phyloP scores from a whole-genome alignment of 2,113 vertebrate species.

The Pica pica region DNA sequence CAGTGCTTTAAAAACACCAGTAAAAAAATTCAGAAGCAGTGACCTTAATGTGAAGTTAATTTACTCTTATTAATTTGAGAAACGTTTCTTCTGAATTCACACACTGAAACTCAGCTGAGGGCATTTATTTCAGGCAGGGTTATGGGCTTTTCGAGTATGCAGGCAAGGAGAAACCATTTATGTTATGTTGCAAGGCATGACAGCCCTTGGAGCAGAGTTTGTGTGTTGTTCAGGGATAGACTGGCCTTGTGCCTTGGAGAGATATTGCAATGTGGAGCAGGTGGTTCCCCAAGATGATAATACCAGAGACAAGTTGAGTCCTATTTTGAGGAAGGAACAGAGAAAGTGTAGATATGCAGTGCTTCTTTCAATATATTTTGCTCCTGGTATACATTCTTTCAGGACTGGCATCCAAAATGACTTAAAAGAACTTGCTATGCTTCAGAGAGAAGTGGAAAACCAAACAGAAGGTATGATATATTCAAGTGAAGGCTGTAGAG shows the following conservation, averaged over 20 bases:
- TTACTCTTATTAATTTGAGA: slow-evolving; percentile 1
- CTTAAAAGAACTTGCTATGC: neutral
- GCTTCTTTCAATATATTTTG: neutral
- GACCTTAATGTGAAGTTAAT: slow-evolving; percentile 9
- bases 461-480: neutral
- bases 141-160: neutral
- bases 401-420: neutral
- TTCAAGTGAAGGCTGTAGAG: neutral
- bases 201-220: neutral
- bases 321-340: neutral
- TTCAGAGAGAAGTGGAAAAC: neutral
- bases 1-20: neutral
- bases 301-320: neutral
- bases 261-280: neutral
- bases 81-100: neutral
- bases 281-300: neutral
- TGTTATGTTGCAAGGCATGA: rapidly evolving
- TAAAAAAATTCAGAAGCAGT: neutral
- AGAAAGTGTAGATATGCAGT: neutral
- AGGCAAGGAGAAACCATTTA: neutral
- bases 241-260: neutral
- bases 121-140: neutral
- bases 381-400: neutral
- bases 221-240: neutral
- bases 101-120: neutral